These are phyloP conservation scores for Adelognathus sp. DNA, from an alignment of 2,888 invertebrate genomes.

Conservation along the genomic window DNA sequence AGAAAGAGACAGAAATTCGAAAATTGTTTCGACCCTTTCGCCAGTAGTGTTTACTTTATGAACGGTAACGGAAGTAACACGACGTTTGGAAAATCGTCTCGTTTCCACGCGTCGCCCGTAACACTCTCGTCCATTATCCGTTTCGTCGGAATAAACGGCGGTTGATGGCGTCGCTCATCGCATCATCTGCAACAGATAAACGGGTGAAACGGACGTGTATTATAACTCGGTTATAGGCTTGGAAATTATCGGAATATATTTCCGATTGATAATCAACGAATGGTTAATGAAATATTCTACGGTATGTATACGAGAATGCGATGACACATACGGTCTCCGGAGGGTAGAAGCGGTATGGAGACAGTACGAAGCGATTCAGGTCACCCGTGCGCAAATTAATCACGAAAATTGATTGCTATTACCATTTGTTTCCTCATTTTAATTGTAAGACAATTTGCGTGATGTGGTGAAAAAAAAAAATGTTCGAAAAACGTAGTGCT, in stretches of 20 bases:
- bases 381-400: not conserved
- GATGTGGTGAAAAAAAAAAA: not conserved
- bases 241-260: not conserved
- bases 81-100: not conserved
- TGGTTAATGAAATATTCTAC: not conserved
- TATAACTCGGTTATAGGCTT: not conserved
- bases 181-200: constrained; percentile 29
- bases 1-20: constrained; percentile 17
- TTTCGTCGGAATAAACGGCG: not conserved
- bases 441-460: not conserved
- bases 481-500: not conserved
- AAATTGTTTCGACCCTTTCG: constrained; percentile 7
- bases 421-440: not conserved
- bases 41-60: constrained; percentile 3
- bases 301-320: not conserved
- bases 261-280: not conserved
- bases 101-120: not conserved
- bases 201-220: not conserved
- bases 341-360: not conserved
- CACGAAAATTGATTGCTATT: not conserved
- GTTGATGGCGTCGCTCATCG: not conserved
- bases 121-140: constrained; percentile 3
- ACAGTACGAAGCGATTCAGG: not conserved
- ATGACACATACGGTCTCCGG: not conserved
- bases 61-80: constrained; percentile 3